Percentiles rank a stretch among this genome's conserved stretches.
Conservation (phyloP, 2,888 invertebrate genomes). For the Tribolium freemani region DNA sequence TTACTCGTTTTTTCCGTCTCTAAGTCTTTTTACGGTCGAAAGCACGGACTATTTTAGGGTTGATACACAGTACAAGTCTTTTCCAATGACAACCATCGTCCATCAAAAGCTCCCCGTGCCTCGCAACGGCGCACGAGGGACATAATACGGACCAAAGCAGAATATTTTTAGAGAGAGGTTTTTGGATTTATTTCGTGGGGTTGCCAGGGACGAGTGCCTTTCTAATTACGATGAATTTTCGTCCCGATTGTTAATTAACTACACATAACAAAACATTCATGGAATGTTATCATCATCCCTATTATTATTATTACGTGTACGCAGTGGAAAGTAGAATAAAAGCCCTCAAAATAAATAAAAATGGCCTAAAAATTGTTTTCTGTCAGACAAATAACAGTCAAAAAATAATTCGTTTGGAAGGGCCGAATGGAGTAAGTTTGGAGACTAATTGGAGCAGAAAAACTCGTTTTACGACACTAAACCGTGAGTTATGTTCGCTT, state of each 20-base stretch:
- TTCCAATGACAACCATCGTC: slow-evolving; percentile 57
- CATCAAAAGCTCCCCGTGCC: slow-evolving; percentile 50
- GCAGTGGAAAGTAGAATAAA: too few relatives aligned
- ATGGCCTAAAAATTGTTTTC: too few relatives aligned
- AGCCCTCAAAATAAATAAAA: too few relatives aligned
- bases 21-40: slow-evolving; percentile 56
- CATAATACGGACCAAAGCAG: not conserved
- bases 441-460: not conserved
- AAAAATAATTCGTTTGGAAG: too few relatives aligned
- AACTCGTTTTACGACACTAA: not conserved
- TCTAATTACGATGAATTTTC: not conserved
- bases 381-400: too few relatives aligned
- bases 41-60: slow-evolving; percentile 58
- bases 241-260: not conserved
- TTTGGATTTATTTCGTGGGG: too few relatives aligned
- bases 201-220: too few relatives aligned
- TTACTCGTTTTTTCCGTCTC: not conserved
- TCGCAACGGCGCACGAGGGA: slow-evolving; percentile 7
- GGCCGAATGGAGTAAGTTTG: too few relatives aligned
- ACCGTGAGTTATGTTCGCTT: slow-evolving; percentile 23
- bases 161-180: not conserved
- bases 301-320: too few relatives aligned
- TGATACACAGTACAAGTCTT: slow-evolving; percentile 60
- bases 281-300: too few relatives aligned
- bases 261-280: too few relatives aligned